Base-by-base conservation (phyloP, 2,113 vertebrate species). In the Xiphias gladius region DNA sequence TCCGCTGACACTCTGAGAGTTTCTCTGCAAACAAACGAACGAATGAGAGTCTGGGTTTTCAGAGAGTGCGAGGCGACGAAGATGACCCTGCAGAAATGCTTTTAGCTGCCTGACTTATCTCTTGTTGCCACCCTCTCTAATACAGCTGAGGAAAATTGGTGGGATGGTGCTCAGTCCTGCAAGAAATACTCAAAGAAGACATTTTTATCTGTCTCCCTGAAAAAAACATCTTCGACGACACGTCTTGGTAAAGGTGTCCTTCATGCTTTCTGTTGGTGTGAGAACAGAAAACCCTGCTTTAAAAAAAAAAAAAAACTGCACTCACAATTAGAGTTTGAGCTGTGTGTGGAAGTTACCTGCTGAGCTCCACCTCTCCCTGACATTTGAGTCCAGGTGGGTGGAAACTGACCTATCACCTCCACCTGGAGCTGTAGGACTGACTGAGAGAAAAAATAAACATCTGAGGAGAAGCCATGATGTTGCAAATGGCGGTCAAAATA, bases 241-340 rank as follows among this genome's bases (percentile, higher is more conserved):
- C 71, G 58, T 86, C 77, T 46, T 16, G 52, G 62, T 88, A 71
- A 87, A 86, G 86, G 80, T 22, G 35, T 24, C 50, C 63, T 85
- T 66, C 73, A 1, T 80, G 54, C 64, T 76, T 63, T 52, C 22
- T 14, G 24, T 11, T 20, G 62, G 10, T 10, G 55, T 19, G 68
- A 58, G 62, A 37, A 61, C 67, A 55, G 58, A 59, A 77, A 75
- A 67, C 7, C 65, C 82, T 86, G 79, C 43, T 84, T 35, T 57
- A 61, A 76, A 64, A 54, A 28, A 14, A 20, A n/a, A 50, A 50
- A 46, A 76, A 46, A 7, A 65, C 4, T 1, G 13, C 63, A 17
- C 39, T 50, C 16, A 8, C 73, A 75, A 88, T 87, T 32, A 82
- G 70, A 80, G 83, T 32, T 66, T 39, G 55, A 79, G 67, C 10